Evolutionary conservation across 2,113 vertebrate genomes (phyloP).

Genomic region (Perognathus longimembris): DNA sequence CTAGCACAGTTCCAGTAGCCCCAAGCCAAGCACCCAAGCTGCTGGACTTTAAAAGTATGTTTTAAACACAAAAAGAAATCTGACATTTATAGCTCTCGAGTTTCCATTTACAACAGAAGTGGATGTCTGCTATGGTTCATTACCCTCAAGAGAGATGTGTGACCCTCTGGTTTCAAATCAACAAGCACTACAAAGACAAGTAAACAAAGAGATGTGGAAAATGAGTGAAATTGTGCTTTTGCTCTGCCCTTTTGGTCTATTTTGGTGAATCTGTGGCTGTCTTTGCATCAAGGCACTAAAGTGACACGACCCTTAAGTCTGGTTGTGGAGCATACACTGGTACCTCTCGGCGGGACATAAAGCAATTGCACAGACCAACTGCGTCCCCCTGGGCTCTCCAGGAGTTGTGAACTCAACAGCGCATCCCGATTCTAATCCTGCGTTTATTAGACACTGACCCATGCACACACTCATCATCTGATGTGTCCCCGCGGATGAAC

Average conservation of each 20-base stretch:
- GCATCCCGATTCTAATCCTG: background rate
- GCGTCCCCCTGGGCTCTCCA: background rate
- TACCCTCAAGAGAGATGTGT: background rate
- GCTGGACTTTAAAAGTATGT: slow-evolving; percentile 25
- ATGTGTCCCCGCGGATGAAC: background rate
- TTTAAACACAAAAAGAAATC: background rate
- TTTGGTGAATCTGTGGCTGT: background rate
- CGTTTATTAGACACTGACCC: background rate
- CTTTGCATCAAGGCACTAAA: background rate
- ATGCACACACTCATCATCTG: background rate
- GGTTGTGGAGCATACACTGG: background rate
- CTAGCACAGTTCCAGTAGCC: background rate
- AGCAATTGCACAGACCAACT: background rate
- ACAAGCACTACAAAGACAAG: background rate
- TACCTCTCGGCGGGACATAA: background rate
- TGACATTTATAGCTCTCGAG: slow-evolving; percentile 47
- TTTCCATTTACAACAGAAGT: slow-evolving; percentile 50
- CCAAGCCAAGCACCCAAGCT: background rate
- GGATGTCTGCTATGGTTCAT: background rate
- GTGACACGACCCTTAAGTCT: background rate
- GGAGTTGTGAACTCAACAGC: background rate
- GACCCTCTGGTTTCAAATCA: background rate
- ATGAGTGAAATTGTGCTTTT: background rate
- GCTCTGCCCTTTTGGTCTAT: background rate
- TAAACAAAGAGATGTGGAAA: background rate